Evolutionary conservation across 2,113 vertebrate genomes (phyloP), one percentile per base, ranked within the genome.

Genomic region (Erinaceus europaeus): DNA sequence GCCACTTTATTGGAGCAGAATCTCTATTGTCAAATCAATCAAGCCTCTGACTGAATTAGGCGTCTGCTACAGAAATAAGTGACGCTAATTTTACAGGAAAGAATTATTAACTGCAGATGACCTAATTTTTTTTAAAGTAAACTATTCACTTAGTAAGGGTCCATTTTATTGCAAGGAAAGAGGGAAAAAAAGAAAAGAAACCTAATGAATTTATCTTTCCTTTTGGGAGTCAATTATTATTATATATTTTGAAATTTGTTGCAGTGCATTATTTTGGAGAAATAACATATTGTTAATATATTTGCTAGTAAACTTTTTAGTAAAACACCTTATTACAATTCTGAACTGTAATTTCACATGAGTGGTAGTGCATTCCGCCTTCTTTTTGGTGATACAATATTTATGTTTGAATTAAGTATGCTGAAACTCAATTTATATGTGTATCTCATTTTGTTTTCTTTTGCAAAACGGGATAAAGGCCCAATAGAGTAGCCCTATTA

Each of bases 31-130:
- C 93, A 92, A 91, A 94, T 96, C 93, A 92, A 71, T 94, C 93
- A 95, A 92, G 83, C 76, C 85, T 91, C 68, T 89, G 90, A 94
- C 89, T 94, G 93, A 93, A 94, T 95, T 93, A 95, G 79, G 82
- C 75, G 90, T 95, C 92, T 95, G 91, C 88, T 89, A 61, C 93
- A 94, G 89, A 96, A 95, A 82, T 90, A 94, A 94, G 89, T 92
- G 85, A 93, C 89, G 86, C 81, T 94, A 69, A 94, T 95, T 94
- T 95, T 92, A 91, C 9, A 4, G 87, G 93, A 91, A 94, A 87
- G 91, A 94, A 61, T 91, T 89, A 93, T 91, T 91, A 91, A 89
- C 86, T 90, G 77, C 61, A 93, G 71, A 85, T 93, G 89, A 94
- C 89, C 93, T 73, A 65, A 52, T 91, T 94, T 80, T 78, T 84